Percentiles rank a stretch among this genome's conserved stretches.
phyloP scores from a whole-genome alignment of 2,113 vertebrate genomes.

The Phalacrocorax carbo region DNA sequence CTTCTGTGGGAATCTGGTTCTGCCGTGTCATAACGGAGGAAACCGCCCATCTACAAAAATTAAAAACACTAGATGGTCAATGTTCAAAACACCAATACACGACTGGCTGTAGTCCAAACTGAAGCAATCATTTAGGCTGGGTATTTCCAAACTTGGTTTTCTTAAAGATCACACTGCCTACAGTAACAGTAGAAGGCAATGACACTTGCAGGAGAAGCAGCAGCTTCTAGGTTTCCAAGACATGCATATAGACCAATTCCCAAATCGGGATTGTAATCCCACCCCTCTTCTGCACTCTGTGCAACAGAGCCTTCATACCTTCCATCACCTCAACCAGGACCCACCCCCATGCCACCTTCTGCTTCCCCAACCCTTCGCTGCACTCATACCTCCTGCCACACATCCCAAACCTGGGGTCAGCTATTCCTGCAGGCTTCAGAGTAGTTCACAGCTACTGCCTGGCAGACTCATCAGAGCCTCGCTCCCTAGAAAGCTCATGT shows the following conservation, averaged over 20 bases:
- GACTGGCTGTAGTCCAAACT: background rate
- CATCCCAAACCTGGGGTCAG: background rate
- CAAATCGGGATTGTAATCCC: background rate
- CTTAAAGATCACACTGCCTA: background rate
- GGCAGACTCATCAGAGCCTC: background rate
- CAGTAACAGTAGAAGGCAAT: background rate
- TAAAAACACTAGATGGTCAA: background rate
- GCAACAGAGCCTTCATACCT: background rate
- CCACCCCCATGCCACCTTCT: background rate
- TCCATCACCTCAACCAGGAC: background rate
- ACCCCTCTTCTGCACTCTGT: background rate
- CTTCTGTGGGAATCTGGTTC: constrained; percentile 97
- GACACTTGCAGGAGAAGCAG: background rate
- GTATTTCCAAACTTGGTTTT: background rate
- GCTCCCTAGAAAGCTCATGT: background rate
- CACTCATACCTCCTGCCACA: accelerated
- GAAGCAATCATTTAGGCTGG: background rate
- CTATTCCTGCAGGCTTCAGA: background rate
- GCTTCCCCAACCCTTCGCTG: background rate
- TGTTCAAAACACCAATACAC: background rate
- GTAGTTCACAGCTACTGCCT: background rate
- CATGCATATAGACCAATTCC: background rate
- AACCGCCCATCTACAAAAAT: constrained; percentile 88
- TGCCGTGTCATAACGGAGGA: constrained; percentile 98
- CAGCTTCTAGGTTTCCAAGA: background rate